Percentiles rank a stretch among this genome's conserved stretches.
phyloP scores from a whole-genome alignment of 2,888 invertebrate species.

The Nezara viridula region DNA sequence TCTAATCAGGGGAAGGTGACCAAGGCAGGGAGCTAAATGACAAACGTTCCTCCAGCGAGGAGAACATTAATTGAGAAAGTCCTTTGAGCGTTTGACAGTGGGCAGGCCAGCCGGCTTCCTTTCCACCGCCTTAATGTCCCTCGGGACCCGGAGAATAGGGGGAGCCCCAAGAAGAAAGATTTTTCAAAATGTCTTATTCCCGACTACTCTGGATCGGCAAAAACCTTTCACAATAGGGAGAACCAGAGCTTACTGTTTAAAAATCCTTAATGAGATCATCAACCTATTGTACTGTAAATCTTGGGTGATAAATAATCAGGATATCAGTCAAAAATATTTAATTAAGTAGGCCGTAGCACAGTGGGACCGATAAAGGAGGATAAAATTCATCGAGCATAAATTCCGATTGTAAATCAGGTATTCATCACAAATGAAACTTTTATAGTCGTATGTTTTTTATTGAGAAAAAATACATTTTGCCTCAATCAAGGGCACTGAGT shows the following conservation, averaged over 20 bases:
- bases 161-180: neutral
- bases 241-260: neutral
- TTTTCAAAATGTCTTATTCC: neutral
- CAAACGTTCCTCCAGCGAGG: neutral
- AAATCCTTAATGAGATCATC: too few relatives aligned
- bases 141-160: neutral
- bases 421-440: too few relatives aligned
- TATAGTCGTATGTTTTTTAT: too few relatives aligned
- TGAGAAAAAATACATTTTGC: too few relatives aligned
- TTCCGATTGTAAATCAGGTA: too few relatives aligned
- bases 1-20: neutral
- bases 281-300: too few relatives aligned
- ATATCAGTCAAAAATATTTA: too few relatives aligned
- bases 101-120: neutral
- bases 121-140: neutral
- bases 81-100: slow-evolving; percentile 5
- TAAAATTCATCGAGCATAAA: too few relatives aligned
- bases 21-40: neutral
- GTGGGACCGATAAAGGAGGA: too few relatives aligned
- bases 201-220: neutral
- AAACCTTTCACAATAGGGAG: neutral
- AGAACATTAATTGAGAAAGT: slow-evolving; percentile 4
- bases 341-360: too few relatives aligned
- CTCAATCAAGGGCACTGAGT: too few relatives aligned
- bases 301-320: too few relatives aligned